A percentile compares a stretch with the other conserved stretches of the same genome.
phyloP scores from a whole-genome alignment of 2,113 vertebrate species.

The Todiramphus saurophagus region DNA sequence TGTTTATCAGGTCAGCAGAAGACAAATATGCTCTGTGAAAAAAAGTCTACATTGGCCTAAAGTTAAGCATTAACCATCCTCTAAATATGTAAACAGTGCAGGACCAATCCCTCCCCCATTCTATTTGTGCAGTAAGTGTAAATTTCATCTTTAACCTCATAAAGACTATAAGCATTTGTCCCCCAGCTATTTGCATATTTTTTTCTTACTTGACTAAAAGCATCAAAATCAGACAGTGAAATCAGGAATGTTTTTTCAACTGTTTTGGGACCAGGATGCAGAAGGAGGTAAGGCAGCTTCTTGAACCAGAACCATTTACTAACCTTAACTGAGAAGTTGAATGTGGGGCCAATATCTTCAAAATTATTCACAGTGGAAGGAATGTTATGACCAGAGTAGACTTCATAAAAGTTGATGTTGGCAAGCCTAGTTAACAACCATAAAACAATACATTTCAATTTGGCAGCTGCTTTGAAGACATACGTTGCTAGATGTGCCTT shows the following conservation, averaged over 20 bases:
- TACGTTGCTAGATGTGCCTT: neutral
- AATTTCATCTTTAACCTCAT: neutral
- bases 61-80: constrained; percentile 31
- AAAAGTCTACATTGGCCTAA: neutral
- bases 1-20: neutral
- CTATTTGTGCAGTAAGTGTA: neutral
- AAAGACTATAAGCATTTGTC: neutral
- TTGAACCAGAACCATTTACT: constrained; percentile 20
- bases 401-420: constrained; percentile 87
- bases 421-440: constrained; percentile 75
- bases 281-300: neutral
- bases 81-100: neutral
- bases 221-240: neutral
- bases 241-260: neutral
- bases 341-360: constrained; percentile 88
- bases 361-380: constrained; percentile 75
- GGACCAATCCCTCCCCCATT: neutral
- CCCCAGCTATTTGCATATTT: neutral
- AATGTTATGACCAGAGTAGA: constrained; percentile 68
- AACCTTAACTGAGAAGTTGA: constrained; percentile 88
- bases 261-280: neutral
- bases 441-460: constrained; percentile 59
- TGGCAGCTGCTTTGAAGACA: constrained; percentile 29
- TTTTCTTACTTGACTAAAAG: neutral
- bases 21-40: neutral